Percentiles rank a stretch among this genome's conserved stretches.
phyloP scores from a whole-genome alignment of 1,140 invertebrate species.

The Leptinotarsa texana region DNA sequence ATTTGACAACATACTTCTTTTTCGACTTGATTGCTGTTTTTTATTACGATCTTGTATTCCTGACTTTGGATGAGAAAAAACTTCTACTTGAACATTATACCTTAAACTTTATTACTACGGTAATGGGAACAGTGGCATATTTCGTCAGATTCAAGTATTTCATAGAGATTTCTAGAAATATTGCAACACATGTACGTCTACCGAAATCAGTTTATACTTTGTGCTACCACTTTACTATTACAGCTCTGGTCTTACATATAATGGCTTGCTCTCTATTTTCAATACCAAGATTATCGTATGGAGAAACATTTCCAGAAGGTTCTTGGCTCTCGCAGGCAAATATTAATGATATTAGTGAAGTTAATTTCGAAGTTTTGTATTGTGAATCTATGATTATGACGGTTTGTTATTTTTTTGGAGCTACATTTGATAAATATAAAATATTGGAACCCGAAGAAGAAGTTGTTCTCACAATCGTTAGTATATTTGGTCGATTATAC shows the following conservation, averaged over 20 bases:
- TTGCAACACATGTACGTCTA: not conserved
- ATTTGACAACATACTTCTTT: slow-evolving; percentile 31
- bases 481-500: slow-evolving; percentile 32
- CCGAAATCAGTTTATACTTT: slow-evolving; percentile 15
- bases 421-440: slow-evolving; percentile 5
- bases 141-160: slow-evolving; percentile 18
- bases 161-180: slow-evolving; percentile 19
- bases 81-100: not conserved
- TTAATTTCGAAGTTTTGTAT: not conserved
- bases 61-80: not conserved
- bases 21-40: slow-evolving; percentile 24
- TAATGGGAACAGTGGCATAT: not conserved
- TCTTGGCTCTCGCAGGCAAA: slow-evolving; percentile 28
- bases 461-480: slow-evolving; percentile 12
- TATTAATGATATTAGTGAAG: not conserved
- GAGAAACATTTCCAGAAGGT: not conserved
- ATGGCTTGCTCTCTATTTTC: slow-evolving; percentile 27
- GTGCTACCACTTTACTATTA: slow-evolving; percentile 13
- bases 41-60: not conserved
- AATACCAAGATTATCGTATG: slow-evolving; percentile 17
- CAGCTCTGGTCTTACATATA: slow-evolving; percentile 19
- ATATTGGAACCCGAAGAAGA: slow-evolving; percentile 14
- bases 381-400: slow-evolving; percentile 25
- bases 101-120: slow-evolving; percentile 14
- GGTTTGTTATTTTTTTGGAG: slow-evolving; percentile 31